Evolutionary conservation across 1,140 invertebrate genomes (phyloP).

Genomic region (Pseudomyrmex gracilis): DNA sequence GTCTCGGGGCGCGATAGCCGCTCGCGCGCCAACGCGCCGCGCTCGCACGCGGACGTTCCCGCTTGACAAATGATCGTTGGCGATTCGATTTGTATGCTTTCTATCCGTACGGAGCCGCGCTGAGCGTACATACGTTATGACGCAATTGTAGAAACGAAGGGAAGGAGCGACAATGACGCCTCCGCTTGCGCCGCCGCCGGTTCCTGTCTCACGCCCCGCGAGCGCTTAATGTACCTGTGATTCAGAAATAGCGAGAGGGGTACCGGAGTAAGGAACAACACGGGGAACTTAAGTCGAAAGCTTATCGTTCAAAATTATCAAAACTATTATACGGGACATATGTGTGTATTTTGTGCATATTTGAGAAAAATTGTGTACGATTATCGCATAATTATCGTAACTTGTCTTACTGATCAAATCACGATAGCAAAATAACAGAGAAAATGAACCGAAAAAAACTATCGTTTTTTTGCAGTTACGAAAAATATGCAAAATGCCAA

Average conservation of each 20-base stretch:
- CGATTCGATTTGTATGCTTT: conserved; percentile 75
- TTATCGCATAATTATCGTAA: conserved; percentile 12
- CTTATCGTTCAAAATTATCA: conserved; percentile 2
- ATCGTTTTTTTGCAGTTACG: not conserved
- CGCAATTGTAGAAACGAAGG: conserved; percentile 71
- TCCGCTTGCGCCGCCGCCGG: conserved; percentile 68
- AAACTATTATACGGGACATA: not conserved
- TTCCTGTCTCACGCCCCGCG: conserved; percentile 50
- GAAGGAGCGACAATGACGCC: conserved; percentile 71
- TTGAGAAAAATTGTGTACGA: not conserved
- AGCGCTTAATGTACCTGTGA: conserved; percentile 45
- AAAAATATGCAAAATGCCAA: conserved; percentile 10
- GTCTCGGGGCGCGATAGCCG: conserved; percentile 64
- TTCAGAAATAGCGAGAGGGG: conserved; percentile 32
- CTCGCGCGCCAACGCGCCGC: conserved; percentile 42
- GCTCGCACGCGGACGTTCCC: conserved; percentile 65
- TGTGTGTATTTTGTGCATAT: not conserved
- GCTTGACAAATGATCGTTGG: conserved; percentile 76
- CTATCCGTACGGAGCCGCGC: conserved; percentile 51
- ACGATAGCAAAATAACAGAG: not conserved
- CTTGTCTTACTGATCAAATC: not conserved
- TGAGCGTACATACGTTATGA: conserved; percentile 48
- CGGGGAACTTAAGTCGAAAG: too few species aligned
- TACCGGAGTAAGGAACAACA: conserved; percentile 13
- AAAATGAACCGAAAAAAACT: too few species aligned